phyloP scores from a whole-genome alignment of 2,888 invertebrate species.

The Nomada ruficornis region DNA sequence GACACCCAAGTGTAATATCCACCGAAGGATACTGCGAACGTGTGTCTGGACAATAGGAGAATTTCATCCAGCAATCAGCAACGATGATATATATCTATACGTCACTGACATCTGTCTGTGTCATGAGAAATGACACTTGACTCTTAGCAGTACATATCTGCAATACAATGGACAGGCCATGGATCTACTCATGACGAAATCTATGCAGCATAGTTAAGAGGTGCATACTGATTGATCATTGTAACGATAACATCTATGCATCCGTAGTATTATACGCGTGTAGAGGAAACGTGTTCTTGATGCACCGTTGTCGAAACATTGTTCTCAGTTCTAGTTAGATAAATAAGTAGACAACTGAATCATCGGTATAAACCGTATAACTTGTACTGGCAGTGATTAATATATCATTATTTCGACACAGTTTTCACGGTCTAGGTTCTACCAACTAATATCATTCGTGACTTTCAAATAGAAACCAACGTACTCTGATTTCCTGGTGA shows the following conservation, averaged over 20 bases:
- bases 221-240: slow-evolving; percentile 54
- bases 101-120: slow-evolving; percentile 49
- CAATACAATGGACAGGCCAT: slow-evolving; percentile 18
- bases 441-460: not conserved
- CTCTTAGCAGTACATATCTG: slow-evolving; percentile 40
- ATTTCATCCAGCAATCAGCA: slow-evolving; percentile 20
- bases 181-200: slow-evolving; percentile 21
- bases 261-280: not conserved
- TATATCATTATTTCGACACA: not conserved
- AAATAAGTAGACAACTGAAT: no score
- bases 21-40: not conserved
- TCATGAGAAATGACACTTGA: slow-evolving; percentile 46
- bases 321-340: slow-evolving; percentile 2
- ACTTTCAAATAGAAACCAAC: not conserved
- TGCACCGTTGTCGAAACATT: not conserved
- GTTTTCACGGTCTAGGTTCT: not conserved
- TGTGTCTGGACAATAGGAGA: not conserved
- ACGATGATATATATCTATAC: slow-evolving; percentile 25
- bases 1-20: no score
- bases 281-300: slow-evolving; percentile 21
- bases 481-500: no score
- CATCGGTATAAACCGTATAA: no score
- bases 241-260: slow-evolving; percentile 29
- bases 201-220: not conserved
- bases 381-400: no score